Percentiles rank a stretch among this genome's conserved stretches.
Conservation (phyloP, 2,797 vertebrate genomes). For the Hyperoplus immaculatus region DNA sequence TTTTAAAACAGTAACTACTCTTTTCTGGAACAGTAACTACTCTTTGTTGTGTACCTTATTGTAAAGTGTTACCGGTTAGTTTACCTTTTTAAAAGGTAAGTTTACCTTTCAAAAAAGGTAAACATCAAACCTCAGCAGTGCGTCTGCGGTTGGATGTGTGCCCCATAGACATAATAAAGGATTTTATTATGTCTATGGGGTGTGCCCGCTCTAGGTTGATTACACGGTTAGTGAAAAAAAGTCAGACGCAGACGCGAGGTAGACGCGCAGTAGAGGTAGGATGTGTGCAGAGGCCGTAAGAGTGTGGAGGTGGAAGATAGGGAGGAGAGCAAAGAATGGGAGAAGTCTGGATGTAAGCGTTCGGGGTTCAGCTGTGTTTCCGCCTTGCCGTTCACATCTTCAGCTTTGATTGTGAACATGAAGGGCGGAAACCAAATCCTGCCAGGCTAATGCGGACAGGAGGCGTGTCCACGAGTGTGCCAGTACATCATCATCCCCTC, state of each 20-base stretch:
- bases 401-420: constrained; percentile 69
- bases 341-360: constrained; percentile 66
- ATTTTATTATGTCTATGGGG: too few species aligned
- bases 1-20: too few species aligned
- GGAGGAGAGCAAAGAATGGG: constrained; percentile 21
- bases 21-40: too few species aligned
- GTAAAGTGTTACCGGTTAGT: too few species aligned
- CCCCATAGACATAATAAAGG: too few species aligned
- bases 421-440: constrained; percentile 54
- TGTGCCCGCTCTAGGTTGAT: too few species aligned
- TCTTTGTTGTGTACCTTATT: too few species aligned
- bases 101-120: too few species aligned
- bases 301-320: constrained; percentile 65
- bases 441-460: constrained; percentile 24
- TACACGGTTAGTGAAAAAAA: constrained; percentile 30
- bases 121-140: too few species aligned
- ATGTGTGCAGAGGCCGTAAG: background rate
- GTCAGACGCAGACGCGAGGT: constrained; percentile 37
- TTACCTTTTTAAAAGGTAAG: too few species aligned
- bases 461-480: background rate
- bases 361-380: constrained; percentile 40
- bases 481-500: constrained; percentile 7
- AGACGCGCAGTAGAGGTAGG: constrained; percentile 9
- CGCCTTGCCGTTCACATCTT: constrained; percentile 6
- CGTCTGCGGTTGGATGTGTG: too few species aligned